Base-by-base conservation (phyloP, 2,797 vertebrate species). In the Huso huso region DNA sequence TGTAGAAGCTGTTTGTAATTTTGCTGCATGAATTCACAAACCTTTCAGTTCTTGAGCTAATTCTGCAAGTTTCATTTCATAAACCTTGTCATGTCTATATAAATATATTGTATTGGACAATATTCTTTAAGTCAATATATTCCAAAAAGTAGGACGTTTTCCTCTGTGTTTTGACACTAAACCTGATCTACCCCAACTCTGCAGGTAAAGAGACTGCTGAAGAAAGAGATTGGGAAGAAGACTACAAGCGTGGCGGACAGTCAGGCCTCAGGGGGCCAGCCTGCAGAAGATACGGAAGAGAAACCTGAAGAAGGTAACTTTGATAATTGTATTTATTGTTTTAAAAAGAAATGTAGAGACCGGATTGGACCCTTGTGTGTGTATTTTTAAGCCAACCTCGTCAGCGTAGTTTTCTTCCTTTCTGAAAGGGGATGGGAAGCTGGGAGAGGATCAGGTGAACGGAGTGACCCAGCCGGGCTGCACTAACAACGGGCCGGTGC, bases 191-290 rank as follows among this genome's bases (percentile, higher is more conserved):
- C 37, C 37, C 37, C 37, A 37, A 37, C 37, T 37, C 48, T 71
- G 61, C 77, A 96, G 95, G 86, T 97, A 70, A 96, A 96, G 75
- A 85, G 93, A 68, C 88, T 98, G 69, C 86, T 94, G 80, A 95
- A 94, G 86, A 97, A 95, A 79, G 93, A 97, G 72, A 86, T 86
- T 0, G 92, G 92, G 68, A 93, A 93, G 86, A 96, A 94, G 84
- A 87, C 85, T 71, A 82, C 87, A 0, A 95, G 94, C 67, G 87
- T 88, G 1, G 68, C 84, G 0, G 93, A 95, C 4, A 66, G 84
- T 51, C 92, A 88, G 78, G 83, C 85, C 78, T 67, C 83, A 64
- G 51, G 68, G 58, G 80, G 86, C 51, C 70, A 82, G 11, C 69
- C 82, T 52, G 70, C 76, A 62, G 87, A 84, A 72, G 88, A 91